Conservation (phyloP, 2,113 vertebrate genomes). For the Sisor rabdophorus region DNA sequence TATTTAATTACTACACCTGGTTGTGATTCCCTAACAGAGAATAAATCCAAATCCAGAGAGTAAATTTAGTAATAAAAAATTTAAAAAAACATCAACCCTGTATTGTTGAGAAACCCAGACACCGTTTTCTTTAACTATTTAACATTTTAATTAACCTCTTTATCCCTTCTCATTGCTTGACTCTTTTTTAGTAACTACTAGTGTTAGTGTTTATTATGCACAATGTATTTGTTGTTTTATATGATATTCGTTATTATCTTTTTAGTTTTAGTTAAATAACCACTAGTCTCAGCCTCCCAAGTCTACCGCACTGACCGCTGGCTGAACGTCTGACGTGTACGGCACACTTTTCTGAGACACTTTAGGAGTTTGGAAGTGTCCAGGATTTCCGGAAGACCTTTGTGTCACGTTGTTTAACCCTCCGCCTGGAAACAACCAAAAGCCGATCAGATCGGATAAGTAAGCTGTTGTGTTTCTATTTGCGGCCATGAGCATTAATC, state of each 20-base stretch:
- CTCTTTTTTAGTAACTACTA: no score
- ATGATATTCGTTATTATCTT: background rate
- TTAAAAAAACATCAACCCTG: no score
- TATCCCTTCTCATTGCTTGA: background rate
- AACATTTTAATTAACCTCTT: background rate
- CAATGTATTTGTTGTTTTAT: background rate
- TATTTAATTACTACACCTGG: constrained; percentile 3
- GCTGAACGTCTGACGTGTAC: no score
- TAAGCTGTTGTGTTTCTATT: no score
- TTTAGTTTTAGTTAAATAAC: background rate
- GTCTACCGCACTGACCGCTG: no score
- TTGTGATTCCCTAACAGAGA: background rate
- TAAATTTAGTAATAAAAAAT: background rate
- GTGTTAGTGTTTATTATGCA: background rate
- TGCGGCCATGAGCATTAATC: no score
- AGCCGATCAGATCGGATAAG: no score
- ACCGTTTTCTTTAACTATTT: background rate
- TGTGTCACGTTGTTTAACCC: no score
- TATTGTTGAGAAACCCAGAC: background rate
- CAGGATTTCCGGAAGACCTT: no score
- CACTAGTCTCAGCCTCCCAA: background rate
- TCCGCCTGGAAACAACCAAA: no score
- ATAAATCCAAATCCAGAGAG: background rate
- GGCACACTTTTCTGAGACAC: no score
- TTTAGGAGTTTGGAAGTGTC: no score